A percentile compares a stretch with the other conserved stretches of the same genome.
These are phyloP conservation scores for Gymnocheta viridis DNA, from an alignment of 2,888 invertebrate species.

Conservation along the genomic window DNA sequence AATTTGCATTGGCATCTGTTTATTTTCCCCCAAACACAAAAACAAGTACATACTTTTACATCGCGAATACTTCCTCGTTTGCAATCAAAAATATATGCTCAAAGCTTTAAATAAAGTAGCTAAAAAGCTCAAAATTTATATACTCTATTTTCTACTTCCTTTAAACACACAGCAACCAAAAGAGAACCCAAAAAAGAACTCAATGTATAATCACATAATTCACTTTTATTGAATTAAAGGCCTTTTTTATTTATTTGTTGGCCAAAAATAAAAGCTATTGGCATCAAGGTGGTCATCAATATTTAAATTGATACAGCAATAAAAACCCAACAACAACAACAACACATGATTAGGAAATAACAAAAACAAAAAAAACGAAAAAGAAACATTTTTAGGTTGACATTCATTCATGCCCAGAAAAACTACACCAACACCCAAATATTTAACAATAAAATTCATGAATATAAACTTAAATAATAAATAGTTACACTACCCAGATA, in stretches of 20 bases:
- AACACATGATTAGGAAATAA: not conserved
- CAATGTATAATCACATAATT: constrained; percentile 38
- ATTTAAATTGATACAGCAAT: constrained; percentile 45
- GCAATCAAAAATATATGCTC: not conserved
- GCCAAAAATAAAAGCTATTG: constrained; percentile 49
- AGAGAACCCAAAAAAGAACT: not conserved
- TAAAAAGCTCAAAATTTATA: constrained; percentile 12
- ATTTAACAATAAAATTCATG: constrained; percentile 18
- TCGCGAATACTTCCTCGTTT: constrained; percentile 3
- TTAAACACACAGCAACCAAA: constrained; percentile 11
- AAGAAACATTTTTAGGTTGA: constrained; percentile 42
- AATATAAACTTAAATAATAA: constrained; percentile 29
- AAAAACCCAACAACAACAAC: not conserved
- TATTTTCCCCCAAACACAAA: not conserved
- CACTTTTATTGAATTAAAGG: constrained; percentile 53
- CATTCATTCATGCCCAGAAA: constrained; percentile 49
- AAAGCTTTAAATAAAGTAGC: constrained; percentile 26
- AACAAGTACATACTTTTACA: not conserved
- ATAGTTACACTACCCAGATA: constrained; percentile 18
- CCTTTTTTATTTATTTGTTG: constrained; percentile 15
- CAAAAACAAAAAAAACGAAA: not conserved
- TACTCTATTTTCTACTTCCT: not conserved
- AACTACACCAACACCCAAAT: not conserved
- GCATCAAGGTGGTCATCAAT: constrained; percentile 56
- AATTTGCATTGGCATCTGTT: constrained; percentile 24